phyloP scores from a whole-genome alignment of 2,888 invertebrate genomes.

The Orchestes rusci region DNA sequence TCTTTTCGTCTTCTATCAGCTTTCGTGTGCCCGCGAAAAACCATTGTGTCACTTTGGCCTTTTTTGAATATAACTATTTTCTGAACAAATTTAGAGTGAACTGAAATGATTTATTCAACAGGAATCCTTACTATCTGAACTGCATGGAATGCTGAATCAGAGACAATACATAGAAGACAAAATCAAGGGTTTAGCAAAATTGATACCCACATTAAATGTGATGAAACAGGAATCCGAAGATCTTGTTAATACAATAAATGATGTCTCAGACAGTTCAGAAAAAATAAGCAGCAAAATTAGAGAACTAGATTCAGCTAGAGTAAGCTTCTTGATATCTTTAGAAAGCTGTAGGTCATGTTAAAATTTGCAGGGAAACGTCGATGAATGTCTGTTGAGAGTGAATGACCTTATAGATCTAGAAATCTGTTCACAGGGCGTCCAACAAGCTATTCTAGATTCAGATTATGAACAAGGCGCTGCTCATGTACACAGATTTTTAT shows the following conservation, averaged over 20 bases:
- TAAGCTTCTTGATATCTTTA: slow-evolving; percentile 37
- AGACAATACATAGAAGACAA: slow-evolving; percentile 73
- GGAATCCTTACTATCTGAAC: slow-evolving; percentile 62
- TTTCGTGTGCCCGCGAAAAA: too few species aligned
- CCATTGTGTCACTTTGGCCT: background rate
- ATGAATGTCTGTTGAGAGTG: slow-evolving; percentile 88
- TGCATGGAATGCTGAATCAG: slow-evolving; percentile 64
- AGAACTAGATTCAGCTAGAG: slow-evolving; percentile 85
- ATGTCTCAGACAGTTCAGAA: slow-evolving; percentile 82
- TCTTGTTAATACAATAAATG: slow-evolving; percentile 76
- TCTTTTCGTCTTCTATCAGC: too few species aligned
- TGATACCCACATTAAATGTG: slow-evolving; percentile 70
- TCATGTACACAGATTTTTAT: slow-evolving; percentile 88
- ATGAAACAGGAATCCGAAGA: slow-evolving; percentile 73
- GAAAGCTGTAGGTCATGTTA: background rate
- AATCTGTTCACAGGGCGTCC: slow-evolving; percentile 95
- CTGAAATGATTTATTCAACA: slow-evolving; percentile 35
- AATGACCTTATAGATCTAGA: slow-evolving; percentile 93
- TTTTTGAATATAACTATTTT: background rate
- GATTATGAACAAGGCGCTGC: slow-evolving; percentile 96
- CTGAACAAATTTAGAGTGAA: background rate
- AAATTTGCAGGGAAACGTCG: slow-evolving; percentile 67
- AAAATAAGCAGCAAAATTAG: slow-evolving; percentile 95
- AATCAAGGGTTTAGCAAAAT: slow-evolving; percentile 70
- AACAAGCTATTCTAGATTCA: slow-evolving; percentile 85